Conservation (phyloP, 2,113 vertebrate genomes). For the Pelecanus crispus region DNA sequence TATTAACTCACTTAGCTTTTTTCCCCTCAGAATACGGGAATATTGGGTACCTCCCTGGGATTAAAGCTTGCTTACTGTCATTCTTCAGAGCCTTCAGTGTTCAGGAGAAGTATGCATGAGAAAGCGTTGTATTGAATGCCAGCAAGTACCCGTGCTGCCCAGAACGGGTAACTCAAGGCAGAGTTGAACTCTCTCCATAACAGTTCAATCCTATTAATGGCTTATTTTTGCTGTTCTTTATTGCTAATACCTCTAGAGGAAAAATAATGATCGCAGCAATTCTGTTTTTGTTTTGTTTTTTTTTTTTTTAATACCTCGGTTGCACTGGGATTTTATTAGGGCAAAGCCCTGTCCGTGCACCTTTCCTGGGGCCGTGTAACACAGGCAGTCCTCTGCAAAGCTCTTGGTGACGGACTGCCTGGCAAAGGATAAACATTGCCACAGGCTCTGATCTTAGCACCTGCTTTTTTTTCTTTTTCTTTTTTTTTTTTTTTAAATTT, state of each 20-base stretch:
- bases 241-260: neutral
- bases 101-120: no score
- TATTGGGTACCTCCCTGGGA: neutral
- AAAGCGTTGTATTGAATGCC: accelerated
- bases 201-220: neutral
- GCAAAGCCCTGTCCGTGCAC: accelerated
- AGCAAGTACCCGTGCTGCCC: neutral
- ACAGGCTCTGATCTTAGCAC: neutral
- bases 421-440: neutral
- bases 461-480: neutral
- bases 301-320: neutral
- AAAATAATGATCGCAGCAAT: neutral
- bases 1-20: neutral
- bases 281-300: neutral
- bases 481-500: neutral
- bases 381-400: neutral
- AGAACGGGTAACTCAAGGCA: neutral
- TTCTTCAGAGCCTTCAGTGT: neutral
- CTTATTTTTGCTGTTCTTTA: neutral
- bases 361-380: neutral
- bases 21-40: neutral
- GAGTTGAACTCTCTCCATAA: neutral
- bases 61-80: neutral
- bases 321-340: neutral
- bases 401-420: neutral